phyloP scores from a whole-genome alignment of 2,797 vertebrate species.

The Eulemur rubriventer region DNA sequence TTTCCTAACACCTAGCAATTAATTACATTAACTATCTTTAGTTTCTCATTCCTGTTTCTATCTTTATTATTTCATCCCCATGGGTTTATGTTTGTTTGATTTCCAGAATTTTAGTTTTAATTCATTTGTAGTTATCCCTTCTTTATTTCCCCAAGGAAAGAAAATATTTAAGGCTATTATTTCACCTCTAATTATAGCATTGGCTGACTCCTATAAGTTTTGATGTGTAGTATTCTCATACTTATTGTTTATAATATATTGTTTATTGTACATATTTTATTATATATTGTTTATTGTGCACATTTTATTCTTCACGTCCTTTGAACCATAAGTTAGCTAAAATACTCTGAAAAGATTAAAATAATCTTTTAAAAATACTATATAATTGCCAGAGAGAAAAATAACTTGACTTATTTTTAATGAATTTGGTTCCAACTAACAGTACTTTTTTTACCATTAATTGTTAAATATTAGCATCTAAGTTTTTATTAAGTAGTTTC shows the following conservation, averaged over 20 bases:
- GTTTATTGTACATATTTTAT: background rate
- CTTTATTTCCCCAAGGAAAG: background rate
- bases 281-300: background rate
- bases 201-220: slow-evolving; percentile 1
- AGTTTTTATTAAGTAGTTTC: background rate
- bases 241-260: background rate
- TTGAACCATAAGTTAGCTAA: background rate
- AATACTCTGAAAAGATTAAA: background rate
- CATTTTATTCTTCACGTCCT: background rate
- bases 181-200: slow-evolving; percentile 50
- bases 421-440: background rate
- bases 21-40: background rate
- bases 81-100: background rate
- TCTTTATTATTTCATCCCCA: background rate
- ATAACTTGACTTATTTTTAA: slow-evolving; percentile 7
- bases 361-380: background rate
- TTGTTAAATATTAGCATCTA: background rate
- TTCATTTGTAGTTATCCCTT: background rate
- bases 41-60: background rate
- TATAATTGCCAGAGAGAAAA: background rate
- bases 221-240: background rate
- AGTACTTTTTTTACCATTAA: background rate
- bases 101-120: slow-evolving; percentile 27
- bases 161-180: slow-evolving; percentile 36
- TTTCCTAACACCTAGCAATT: background rate